Evolutionary conservation across 2,797 vertebrate species (phyloP).

Genomic region (Odontamblyopus lacepedii): DNA sequence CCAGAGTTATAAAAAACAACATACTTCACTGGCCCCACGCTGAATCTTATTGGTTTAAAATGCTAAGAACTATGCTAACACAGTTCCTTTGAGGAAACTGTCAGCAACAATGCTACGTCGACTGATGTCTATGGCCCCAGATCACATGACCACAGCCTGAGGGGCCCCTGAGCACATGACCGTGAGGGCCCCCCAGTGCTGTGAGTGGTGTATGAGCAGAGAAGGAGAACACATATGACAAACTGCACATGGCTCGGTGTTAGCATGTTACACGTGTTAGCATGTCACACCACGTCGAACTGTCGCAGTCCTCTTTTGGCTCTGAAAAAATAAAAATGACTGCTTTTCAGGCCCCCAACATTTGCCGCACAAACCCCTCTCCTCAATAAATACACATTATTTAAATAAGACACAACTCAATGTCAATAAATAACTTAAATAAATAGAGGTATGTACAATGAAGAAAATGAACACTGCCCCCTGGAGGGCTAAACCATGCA

Average conservation of each 20-base stretch:
- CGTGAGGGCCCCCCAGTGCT: background rate
- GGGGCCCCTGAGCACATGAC: slow-evolving; percentile 21
- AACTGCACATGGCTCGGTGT: slow-evolving; percentile 35
- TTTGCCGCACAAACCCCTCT: slow-evolving; percentile 28
- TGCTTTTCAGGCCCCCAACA: slow-evolving; percentile 29
- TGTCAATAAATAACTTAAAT: slow-evolving; percentile 69
- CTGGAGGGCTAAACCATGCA: slow-evolving; percentile 52
- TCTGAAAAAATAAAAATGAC: slow-evolving; percentile 34
- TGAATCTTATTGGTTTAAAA: no score
- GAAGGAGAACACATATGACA: slow-evolving; percentile 33
- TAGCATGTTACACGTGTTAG: slow-evolving; percentile 16
- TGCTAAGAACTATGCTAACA: no score
- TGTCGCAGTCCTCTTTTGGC: slow-evolving; percentile 18
- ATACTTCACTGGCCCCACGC: no score
- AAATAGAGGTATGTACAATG: slow-evolving; percentile 71
- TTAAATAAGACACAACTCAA: slow-evolving; percentile 58
- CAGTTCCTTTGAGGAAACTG: background rate
- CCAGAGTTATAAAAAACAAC: no score
- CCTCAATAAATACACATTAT: slow-evolving; percentile 62
- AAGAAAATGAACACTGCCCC: slow-evolving; percentile 43
- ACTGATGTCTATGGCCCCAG: slow-evolving; percentile 12
- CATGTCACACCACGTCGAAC: background rate
- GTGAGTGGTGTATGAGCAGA: slow-evolving; percentile 6
- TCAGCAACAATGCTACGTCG: background rate
- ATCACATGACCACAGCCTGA: slow-evolving; percentile 38